Conservation (phyloP, 2,113 vertebrate species). For the Chunga burmeisteri region DNA sequence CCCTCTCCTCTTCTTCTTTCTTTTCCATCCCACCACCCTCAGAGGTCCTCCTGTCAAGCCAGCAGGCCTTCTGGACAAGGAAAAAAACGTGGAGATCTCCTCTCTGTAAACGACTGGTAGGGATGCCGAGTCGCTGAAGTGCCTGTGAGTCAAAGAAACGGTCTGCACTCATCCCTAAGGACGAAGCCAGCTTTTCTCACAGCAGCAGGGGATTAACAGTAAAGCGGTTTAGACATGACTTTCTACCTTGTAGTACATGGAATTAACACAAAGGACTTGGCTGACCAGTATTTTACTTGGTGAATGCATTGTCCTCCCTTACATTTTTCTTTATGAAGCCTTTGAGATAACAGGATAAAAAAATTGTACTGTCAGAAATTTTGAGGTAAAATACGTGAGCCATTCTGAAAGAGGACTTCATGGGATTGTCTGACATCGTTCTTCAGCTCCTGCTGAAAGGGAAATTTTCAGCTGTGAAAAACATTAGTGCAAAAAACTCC, state of each 20-base stretch:
- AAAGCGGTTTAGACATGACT: background rate
- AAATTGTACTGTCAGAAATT: background rate
- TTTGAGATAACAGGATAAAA: background rate
- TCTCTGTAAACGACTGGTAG: background rate
- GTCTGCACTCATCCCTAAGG: background rate
- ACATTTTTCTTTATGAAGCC: background rate
- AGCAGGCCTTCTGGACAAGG: background rate
- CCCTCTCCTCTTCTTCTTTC: background rate
- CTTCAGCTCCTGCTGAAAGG: background rate
- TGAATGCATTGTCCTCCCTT: background rate
- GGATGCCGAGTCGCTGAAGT: background rate
- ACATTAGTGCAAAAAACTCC: background rate
- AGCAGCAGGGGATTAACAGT: background rate
- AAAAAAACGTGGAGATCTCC: background rate
- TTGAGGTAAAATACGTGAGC: background rate
- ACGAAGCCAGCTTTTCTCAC: background rate
- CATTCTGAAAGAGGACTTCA: background rate
- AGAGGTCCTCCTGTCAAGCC: background rate
- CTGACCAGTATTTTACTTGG: background rate
- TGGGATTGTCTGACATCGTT: background rate
- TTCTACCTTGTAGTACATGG: background rate
- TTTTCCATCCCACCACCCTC: background rate
- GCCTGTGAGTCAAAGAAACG: background rate
- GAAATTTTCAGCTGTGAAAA: background rate
- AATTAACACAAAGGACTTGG: accelerated